Base-by-base conservation (phyloP, 1,140 invertebrate species). In the Drosophila arawakana region DNA sequence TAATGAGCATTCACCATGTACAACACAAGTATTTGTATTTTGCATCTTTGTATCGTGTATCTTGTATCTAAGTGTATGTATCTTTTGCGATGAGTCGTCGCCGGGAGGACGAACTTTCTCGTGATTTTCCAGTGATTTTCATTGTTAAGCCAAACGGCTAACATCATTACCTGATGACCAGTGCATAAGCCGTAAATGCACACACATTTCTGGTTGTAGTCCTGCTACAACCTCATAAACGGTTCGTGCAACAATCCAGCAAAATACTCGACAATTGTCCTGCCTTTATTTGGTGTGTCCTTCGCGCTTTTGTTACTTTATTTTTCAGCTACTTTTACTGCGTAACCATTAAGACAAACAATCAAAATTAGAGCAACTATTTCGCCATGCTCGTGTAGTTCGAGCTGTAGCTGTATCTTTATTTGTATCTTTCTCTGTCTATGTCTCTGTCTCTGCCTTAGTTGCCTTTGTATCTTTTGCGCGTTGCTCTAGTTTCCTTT, bases 301-400 rank as follows among this genome's bases (percentile, higher is more conserved):
- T 86, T 86, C 82, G 76, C 61, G 76, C 81, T 86, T 76, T 86
- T 86, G 80, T 84, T 77, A 62, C 44, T 70, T 84, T 77, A 62
- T 35, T 70, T 76, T 75, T 79, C 77, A 73, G 73, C 81, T 73
- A 84, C 70, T 82, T 84, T 84, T 88, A 88, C 80, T 55, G 73
- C 80, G 74, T 66, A 83, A 76, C 83, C 67, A 88, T 88, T 88
- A 83, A 59, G 52, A 34, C 34, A 67, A 57, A 88, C 83, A 88
- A 88, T 88, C 80, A 80, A 88, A 88, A 88, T 88, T 88, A 88
- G 83, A 88, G 83, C 83, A 88, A 80, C 80, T 88, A 88, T 75
- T 77, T 80, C 63, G 72, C 49, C 47, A 41, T 55, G 25, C 44
- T 50, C 60, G 47, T 61, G 43, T 46, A 35, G 52, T 30, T 35